phyloP scores from a whole-genome alignment of 2,797 vertebrate species.

The Molossus molossus region DNA sequence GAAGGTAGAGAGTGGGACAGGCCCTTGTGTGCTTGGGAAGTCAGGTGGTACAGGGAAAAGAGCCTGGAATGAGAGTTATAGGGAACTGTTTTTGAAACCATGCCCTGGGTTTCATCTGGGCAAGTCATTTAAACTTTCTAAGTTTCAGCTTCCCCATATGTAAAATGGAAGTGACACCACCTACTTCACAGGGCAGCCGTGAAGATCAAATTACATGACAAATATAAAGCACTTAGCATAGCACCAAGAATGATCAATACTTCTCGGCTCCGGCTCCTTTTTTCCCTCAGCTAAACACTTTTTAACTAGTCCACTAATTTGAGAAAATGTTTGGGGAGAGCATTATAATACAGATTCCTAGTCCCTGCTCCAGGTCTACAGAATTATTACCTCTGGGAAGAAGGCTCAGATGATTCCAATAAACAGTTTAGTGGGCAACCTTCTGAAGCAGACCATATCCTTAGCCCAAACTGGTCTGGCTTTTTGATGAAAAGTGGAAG shows the following conservation, averaged over 20 bases:
- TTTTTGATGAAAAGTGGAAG: neutral
- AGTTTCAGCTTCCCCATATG: neutral
- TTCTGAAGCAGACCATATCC: neutral
- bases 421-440: neutral
- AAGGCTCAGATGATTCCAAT: neutral
- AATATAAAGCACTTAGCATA: neutral
- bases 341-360: conserved; percentile 13
- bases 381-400: neutral
- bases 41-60: neutral
- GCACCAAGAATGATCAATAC: neutral
- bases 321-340: neutral
- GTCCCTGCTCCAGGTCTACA: neutral
- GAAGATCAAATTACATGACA: conserved; percentile 36
- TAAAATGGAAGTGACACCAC: conserved; percentile 9
- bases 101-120: neutral
- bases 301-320: neutral
- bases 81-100: conserved; percentile 5
- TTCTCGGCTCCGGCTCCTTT: neutral
- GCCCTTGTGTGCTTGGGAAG: neutral
- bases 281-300: conserved; percentile 21
- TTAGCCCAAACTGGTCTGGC: neutral
- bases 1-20: neutral
- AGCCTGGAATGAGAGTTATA: neutral
- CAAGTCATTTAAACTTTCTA: conserved; percentile 45
- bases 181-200: conserved; percentile 19